These are phyloP conservation scores for Mycteria americana DNA, from an alignment of 2,797 vertebrate species.

Conservation along the genomic window DNA sequence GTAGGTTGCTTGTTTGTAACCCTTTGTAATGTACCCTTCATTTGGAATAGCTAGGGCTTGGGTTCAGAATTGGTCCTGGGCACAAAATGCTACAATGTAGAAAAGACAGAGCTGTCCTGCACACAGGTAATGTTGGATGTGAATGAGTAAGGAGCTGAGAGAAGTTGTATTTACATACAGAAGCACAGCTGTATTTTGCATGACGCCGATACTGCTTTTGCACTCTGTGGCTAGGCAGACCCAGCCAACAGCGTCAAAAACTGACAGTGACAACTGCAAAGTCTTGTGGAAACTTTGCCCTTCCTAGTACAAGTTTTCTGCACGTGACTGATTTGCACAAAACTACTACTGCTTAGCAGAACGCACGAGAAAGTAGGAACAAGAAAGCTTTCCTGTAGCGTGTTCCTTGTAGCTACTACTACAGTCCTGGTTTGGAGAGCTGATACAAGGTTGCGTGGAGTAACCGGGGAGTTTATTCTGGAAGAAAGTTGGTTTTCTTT, in stretches of 20 bases:
- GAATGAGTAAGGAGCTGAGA: not conserved
- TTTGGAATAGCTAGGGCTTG: not conserved
- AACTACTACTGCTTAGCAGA: not conserved
- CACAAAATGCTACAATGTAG: not conserved
- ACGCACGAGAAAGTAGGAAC: not conserved
- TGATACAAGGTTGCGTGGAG: not conserved
- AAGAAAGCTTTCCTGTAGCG: not conserved
- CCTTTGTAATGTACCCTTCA: not conserved
- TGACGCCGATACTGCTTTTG: not conserved
- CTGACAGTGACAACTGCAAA: slow-evolving; percentile 23
- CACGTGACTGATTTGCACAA: not conserved
- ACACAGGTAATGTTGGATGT: not conserved
- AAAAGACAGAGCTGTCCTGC: not conserved
- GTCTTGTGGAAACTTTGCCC: not conserved
- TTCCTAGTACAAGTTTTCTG: not conserved
- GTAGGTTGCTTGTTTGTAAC: not conserved
- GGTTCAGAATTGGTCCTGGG: not conserved
- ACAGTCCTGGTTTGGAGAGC: not conserved
- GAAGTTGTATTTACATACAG: not conserved
- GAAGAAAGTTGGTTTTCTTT: not conserved
- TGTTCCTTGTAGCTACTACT: not conserved
- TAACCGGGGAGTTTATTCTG: not conserved
- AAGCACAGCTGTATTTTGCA: not conserved
- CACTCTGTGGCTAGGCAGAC: not conserved
- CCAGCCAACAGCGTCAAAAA: not conserved